Evolutionary conservation across 2,888 invertebrate species (phyloP).

Genomic region (Nemapogon koenigi): DNA sequence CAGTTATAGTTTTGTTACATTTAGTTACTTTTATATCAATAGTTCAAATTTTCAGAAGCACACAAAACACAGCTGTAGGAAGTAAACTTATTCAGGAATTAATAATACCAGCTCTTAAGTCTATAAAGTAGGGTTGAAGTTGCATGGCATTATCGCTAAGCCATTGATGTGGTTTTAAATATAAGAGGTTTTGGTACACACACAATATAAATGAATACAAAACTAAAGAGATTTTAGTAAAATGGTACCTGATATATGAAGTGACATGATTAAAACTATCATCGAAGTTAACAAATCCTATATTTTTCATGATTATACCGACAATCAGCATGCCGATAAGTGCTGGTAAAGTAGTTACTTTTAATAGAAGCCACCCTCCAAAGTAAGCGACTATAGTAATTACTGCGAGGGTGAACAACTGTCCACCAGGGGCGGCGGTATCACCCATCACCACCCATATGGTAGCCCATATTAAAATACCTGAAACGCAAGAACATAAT

Average conservation of each 20-base stretch:
- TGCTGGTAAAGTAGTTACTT: constrained; percentile 79
- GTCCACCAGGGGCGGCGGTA: constrained; percentile 82
- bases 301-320: constrained; percentile 75
- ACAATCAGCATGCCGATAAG: constrained; percentile 88
- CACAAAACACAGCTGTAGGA: too few species aligned
- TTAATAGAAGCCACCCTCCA: constrained; percentile 81
- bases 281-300: constrained; percentile 75
- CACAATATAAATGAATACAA: neutral
- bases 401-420: constrained; percentile 78
- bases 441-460: constrained; percentile 78
- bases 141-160: too few species aligned
- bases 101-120: too few species aligned
- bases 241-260: constrained; percentile 70
- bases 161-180: neutral
- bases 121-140: too few species aligned
- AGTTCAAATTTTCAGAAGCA: too few species aligned
- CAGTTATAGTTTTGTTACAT: too few species aligned
- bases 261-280: constrained; percentile 70
- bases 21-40: too few species aligned
- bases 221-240: neutral
- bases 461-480: constrained; percentile 77
- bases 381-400: constrained; percentile 80
- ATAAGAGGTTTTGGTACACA: neutral
- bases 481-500: too few species aligned
- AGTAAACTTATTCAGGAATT: too few species aligned